phyloP scores from a whole-genome alignment of 2,113 vertebrate species.

The Siniperca knerii region DNA sequence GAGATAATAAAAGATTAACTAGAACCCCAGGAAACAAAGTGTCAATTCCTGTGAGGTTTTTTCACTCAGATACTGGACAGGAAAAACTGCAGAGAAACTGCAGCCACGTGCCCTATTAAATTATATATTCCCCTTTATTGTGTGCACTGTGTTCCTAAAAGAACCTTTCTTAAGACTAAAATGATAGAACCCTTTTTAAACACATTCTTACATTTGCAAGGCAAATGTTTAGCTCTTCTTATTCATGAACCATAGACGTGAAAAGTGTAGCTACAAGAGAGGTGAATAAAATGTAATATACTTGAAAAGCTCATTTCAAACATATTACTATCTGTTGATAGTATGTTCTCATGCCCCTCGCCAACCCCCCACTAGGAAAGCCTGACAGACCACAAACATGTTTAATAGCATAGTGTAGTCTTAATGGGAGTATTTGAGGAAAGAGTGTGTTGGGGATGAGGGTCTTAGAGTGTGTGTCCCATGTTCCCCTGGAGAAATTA shows the following conservation, averaged over 20 bases:
- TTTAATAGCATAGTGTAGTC: neutral
- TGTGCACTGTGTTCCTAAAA: neutral
- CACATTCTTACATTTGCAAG: neutral
- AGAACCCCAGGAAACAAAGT: neutral
- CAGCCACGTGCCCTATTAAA: neutral
- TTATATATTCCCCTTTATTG: neutral
- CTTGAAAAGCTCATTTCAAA: neutral
- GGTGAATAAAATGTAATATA: neutral
- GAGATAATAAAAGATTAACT: neutral
- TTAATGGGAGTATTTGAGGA: neutral
- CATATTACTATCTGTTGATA: neutral
- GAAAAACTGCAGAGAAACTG: neutral
- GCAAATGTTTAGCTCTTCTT: neutral
- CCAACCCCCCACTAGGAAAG: neutral
- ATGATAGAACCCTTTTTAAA: neutral
- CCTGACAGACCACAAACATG: conserved; percentile 8
- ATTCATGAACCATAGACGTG: neutral
- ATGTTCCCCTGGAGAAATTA: conserved; percentile 50
- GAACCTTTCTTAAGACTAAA: neutral
- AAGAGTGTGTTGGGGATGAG: conserved; percentile 5
- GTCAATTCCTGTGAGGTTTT: neutral
- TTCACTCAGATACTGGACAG: neutral
- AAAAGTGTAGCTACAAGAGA: neutral
- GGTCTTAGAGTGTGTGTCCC: neutral
- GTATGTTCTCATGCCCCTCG: neutral